phyloP scores from a whole-genome alignment of 1,140 invertebrate genomes.

The Ladona fulva region DNA sequence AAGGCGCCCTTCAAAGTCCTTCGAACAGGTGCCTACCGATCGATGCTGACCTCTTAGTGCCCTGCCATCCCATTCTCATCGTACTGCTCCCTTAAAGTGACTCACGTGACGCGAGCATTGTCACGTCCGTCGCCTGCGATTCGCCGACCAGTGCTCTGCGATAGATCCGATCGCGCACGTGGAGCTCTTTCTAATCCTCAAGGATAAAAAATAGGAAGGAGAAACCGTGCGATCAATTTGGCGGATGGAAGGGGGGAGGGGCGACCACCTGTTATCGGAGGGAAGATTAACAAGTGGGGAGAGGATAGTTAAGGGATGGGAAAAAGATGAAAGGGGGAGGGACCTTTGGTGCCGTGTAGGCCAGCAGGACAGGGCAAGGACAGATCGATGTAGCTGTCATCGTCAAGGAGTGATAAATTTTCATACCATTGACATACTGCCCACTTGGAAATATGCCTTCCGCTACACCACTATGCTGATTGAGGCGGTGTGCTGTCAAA shows the following conservation, averaged over 20 bases:
- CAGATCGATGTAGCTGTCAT: not conserved
- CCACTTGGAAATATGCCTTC: not conserved
- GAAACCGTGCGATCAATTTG: not conserved
- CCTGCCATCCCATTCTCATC: too few relatives aligned
- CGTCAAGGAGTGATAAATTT: not conserved
- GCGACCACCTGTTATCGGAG: slow-evolving; percentile 1
- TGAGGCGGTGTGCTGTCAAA: too few relatives aligned
- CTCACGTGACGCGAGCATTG: too few relatives aligned
- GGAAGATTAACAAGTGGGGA: not conserved
- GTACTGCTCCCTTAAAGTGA: too few relatives aligned
- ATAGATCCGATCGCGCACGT: too few relatives aligned
- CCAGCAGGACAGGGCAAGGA: not conserved
- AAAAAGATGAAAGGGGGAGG: not conserved
- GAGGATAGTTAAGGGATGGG: not conserved
- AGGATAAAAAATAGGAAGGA: not conserved
- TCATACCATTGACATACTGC: not conserved
- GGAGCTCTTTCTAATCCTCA: not conserved
- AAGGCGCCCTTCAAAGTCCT: too few relatives aligned
- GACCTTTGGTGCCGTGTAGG: too few relatives aligned
- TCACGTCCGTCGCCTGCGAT: too few relatives aligned
- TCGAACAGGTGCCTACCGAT: too few relatives aligned
- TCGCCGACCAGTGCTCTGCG: too few relatives aligned
- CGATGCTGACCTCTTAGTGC: too few relatives aligned
- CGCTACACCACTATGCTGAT: too few relatives aligned
- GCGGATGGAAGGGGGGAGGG: not conserved